These are phyloP conservation scores for Melopsittacus undulatus DNA, from an alignment of 2,797 vertebrate species.

Conservation along the genomic window DNA sequence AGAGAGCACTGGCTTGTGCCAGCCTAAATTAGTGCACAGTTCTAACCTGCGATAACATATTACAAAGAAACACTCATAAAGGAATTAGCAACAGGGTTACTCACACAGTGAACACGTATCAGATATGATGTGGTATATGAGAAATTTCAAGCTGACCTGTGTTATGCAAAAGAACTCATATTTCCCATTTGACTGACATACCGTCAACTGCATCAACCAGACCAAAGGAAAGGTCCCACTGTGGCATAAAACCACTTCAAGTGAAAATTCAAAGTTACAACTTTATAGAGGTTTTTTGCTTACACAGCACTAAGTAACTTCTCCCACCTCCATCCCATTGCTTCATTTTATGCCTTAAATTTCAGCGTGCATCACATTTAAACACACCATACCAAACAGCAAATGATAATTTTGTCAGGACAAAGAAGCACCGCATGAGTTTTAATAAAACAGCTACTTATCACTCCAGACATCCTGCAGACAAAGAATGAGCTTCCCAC, in stretches of 20 bases:
- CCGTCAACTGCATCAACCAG: background rate
- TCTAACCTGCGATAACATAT: background rate
- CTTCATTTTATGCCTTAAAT: background rate
- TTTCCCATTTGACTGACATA: background rate
- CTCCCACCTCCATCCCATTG: background rate
- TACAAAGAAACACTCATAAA: background rate
- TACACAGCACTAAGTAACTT: background rate
- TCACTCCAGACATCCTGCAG: conserved; percentile 60
- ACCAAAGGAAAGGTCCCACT: background rate
- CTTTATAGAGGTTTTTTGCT: background rate
- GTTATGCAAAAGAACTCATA: background rate
- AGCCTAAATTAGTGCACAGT: background rate
- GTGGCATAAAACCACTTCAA: background rate
- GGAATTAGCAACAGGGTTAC: background rate
- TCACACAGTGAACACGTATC: background rate
- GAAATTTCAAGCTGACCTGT: background rate
- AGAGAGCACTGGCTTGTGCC: background rate
- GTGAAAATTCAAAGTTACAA: background rate
- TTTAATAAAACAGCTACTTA: conserved; percentile 56
- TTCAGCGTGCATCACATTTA: background rate
- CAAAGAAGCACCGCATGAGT: conserved; percentile 10
- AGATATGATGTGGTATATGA: background rate
- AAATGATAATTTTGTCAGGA: conserved; percentile 33
- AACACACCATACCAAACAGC: background rate
- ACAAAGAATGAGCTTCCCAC: conserved; percentile 52